These are phyloP conservation scores for Catharus fuscescens DNA, from an alignment of 2,113 vertebrate genomes.

Conservation along the genomic window DNA sequence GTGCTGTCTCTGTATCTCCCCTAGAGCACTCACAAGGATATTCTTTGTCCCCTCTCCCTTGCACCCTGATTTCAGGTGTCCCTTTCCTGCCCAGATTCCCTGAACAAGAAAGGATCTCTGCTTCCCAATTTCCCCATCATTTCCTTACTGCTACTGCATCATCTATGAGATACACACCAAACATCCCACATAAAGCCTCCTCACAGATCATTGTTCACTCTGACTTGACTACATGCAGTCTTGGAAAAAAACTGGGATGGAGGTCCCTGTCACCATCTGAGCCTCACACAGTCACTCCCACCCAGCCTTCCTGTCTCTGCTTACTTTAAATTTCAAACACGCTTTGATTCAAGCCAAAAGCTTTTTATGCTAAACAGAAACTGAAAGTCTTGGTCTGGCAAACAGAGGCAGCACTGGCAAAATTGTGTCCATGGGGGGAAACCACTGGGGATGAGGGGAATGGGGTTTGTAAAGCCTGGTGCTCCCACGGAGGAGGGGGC, in stretches of 20 bases:
- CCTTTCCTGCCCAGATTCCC: background rate
- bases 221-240: background rate
- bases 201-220: background rate
- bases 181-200: background rate
- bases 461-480: background rate
- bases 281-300: background rate
- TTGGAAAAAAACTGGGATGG: background rate
- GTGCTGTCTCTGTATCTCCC: background rate
- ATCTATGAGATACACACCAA: background rate
- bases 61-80: background rate
- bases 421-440: background rate
- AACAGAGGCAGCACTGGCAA: slow-evolving; percentile 11
- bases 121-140: background rate
- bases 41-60: background rate
- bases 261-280: rapidly evolving
- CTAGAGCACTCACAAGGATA: background rate
- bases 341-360: background rate
- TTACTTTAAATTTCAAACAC: background rate
- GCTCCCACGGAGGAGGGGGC: background rate
- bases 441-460: background rate
- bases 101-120: background rate
- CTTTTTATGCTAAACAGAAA: slow-evolving; percentile 54
- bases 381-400: slow-evolving; percentile 52
- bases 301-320: background rate
- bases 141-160: background rate